Base-by-base conservation (phyloP, 2,113 vertebrate genomes). In the Cromileptes altivelis region DNA sequence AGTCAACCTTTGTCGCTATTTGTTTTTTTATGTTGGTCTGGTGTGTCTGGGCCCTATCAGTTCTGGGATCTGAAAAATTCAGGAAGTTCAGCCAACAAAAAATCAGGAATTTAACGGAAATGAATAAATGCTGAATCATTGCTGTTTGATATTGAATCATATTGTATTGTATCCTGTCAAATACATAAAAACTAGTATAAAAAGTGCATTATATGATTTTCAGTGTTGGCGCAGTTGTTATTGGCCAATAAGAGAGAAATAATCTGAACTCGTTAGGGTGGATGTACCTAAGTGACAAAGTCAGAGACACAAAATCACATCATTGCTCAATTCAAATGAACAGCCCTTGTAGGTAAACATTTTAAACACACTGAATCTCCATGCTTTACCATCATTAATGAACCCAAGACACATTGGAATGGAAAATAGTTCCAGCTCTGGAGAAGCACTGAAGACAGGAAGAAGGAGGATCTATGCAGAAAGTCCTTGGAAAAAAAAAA, bases 321-420 rank as follows among this genome's bases (percentile, higher is more conserved):
- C 2, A 47, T 78, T 1, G 0, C 61, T 75, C 19, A 0, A 14
- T 64, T 61, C 55, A 49, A 9, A 77, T 57, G 56, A 84, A 56
- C 50, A 86, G 85, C 79, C 79, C 89, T 88, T 91, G 61, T 80
- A 65, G 18, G 75, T 87, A 61, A 88, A 85, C 67, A 71, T 78
- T 47, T 70, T 10, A 55, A 77, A 77, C 37, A n/a, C 52, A 56
- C 64, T 0, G 25, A 0, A 19, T 68, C 57, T 0, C 42, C 61
- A 15, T 37, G 27, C 55, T 62, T 58, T 49, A 52, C 27, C 47
- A 14, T 15, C 70, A 23, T 0, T 49, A 21, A 69, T 58, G 5
- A 87, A 82, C 14, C 45, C 33, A 52, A 81, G 23, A 75, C 33
- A 88, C 18, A 10, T 2, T 65, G 12, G n/a, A 58, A 70, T 23